Base-by-base conservation (phyloP, 2,888 invertebrate species). In the Kuschelorhynchus macadamiae region DNA sequence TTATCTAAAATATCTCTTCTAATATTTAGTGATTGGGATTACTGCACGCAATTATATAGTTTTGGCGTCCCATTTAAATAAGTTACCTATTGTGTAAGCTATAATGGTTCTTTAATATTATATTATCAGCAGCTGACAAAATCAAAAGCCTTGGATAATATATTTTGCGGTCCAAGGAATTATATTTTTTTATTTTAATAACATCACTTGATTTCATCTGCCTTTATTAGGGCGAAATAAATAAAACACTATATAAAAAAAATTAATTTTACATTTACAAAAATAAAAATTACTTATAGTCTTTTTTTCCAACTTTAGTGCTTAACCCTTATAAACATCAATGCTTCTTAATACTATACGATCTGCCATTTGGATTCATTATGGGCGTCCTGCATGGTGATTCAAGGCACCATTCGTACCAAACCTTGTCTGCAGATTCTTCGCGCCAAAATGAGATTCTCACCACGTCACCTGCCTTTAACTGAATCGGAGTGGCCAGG, bases 391-490 rank as follows among this genome's bases (percentile, higher is more conserved):
- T 83, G 11, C 85, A 76, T 0, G 92, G 92, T 65, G 88, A 85
- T 5, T 88, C 86, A 12, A 92, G 86, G 75, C 91, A 89, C 97
- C 97, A 98, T 82, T 98, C 97, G 79, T 98, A 98, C 98, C 98
- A 98, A 8, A 98, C 96, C 80, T 92, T 92, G 71, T 92, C 91
- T 1, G 88, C 81, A 70, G 89, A 91, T 56, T 91, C 90, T 71
- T 91, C 88, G 25, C 98, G 87, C 97, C 97, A 97, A 79, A 97
- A 95, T 71, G 93, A 90, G 1, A 96, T 89, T 66, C 88, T 89
- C 25, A 98, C 88, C 47, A 84, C 85, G 63, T 92, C 90, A 0
- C 91, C 93, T 62, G 87, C 88, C 59, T 87, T 88, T 0, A 97
- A 82, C 67, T 90, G 87, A 52, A 95, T 79, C 0, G 95, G 94